These are phyloP conservation scores for Poeciliopsis prolifica DNA, from an alignment of 2,113 vertebrate genomes.

Conservation along the genomic window DNA sequence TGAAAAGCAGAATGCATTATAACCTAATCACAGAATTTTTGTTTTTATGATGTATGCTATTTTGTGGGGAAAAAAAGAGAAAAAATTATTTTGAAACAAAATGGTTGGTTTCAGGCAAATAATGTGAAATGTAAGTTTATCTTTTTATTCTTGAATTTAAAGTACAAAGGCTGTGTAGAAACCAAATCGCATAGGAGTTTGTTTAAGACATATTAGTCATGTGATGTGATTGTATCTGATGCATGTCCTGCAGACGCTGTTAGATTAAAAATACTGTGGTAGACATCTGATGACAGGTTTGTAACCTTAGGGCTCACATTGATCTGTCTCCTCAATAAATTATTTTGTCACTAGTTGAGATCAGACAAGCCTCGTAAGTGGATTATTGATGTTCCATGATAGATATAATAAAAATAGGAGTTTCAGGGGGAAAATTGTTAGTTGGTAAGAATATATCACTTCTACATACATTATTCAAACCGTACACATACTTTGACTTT, in stretches of 20 bases:
- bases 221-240: constrained; percentile 17
- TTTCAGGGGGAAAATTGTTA: too few species aligned
- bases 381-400: constrained; percentile 5
- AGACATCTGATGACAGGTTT: constrained; percentile 63
- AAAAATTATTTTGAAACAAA: not conserved
- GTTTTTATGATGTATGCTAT: not conserved
- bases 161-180: not conserved
- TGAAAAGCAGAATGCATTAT: constrained; percentile 2
- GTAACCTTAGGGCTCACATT: constrained; percentile 15
- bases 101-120: not conserved
- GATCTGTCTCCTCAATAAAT: constrained; percentile 38
- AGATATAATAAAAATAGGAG: constrained; percentile 7
- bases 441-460: too few species aligned
- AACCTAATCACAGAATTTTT: not conserved
- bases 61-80: not conserved
- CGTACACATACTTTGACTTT: too few species aligned
- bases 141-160: not conserved
- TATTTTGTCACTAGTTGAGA: constrained; percentile 24
- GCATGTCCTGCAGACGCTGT: constrained; percentile 26
- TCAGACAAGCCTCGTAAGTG: not conserved
- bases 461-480: too few species aligned
- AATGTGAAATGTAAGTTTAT: not conserved
- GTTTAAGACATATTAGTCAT: constrained; percentile 11
- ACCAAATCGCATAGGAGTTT: not conserved
- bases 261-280: constrained; percentile 49